Evolutionary conservation across 1,140 invertebrate species (phyloP), one percentile per base, ranked within the genome.

Genomic region (Adelges cooleyi): DNA sequence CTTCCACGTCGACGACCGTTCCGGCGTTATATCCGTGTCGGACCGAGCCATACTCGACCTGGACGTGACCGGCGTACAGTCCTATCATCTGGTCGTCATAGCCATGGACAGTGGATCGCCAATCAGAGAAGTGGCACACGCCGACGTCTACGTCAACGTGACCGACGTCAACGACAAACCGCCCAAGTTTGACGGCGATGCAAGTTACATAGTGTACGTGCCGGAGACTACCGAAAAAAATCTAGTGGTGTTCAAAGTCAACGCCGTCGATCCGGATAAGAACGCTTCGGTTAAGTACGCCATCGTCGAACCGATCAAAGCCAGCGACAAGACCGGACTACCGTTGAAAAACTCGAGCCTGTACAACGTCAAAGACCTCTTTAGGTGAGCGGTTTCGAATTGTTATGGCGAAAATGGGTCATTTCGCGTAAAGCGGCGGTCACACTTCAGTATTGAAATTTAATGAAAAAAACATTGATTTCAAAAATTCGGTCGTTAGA

Each of bases 161-260:
- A 74, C 82, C 67, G 88, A 92, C 72, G 85, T 91, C 1, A 91
- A 92, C 68, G 89, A 93, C 71, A 88, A 90, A 71, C 80, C 84
- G 13, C 90, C 90, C 1, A 78, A 75, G 67, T 93, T 92, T 66
- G 79, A 69, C 9, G 73, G 83, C 68, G 80, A 82, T 23, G 78
- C 78, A 1, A 78, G 79, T 27, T 84, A 83, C 69, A 78, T 84
- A 9, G 77, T 81, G 44, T 85, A 89, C 62, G 82, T 89, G 11
- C 86, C 86, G 0, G 86, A 88, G 73, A 80, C 83, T 1, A 77
- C 81, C 65, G 79, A 86, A 27, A 84, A 83, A 75, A 78, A 76
- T 8, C 79, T 82, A 68, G 70, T 75, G 11, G 81, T 91, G 0
- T 71, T 87, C 11, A 81, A 77, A 66, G 79, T 88, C 2, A 71